Evolutionary conservation across 2,797 vertebrate genomes (phyloP).

Genomic region (Decapterus maruadsi): DNA sequence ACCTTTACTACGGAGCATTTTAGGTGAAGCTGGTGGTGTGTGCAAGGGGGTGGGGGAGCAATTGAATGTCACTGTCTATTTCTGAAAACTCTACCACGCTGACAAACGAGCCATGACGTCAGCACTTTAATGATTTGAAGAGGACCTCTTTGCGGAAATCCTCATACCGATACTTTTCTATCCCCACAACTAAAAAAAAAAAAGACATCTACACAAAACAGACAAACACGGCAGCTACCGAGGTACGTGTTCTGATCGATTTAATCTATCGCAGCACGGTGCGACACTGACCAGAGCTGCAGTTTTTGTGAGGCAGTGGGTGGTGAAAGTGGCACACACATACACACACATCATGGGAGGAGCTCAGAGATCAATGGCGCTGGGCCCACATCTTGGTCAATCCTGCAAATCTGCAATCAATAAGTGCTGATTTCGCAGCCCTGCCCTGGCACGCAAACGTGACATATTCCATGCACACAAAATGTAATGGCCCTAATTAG

Average conservation of each 20-base stretch:
- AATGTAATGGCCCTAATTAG: slow-evolving; percentile 60
- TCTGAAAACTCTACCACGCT: slow-evolving; percentile 34
- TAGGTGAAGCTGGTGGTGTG: slow-evolving; percentile 27
- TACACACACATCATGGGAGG: not conserved
- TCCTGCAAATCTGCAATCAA: slow-evolving; percentile 62
- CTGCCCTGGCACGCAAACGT: slow-evolving; percentile 45
- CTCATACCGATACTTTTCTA: slow-evolving; percentile 20
- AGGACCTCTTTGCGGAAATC: slow-evolving; percentile 10
- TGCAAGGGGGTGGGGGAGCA: not conserved
- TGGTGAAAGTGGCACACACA: slow-evolving; percentile 21
- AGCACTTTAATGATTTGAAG: slow-evolving; percentile 51
- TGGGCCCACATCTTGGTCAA: slow-evolving; percentile 41
- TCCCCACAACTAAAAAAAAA: too few relatives aligned
- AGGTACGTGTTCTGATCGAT: slow-evolving; percentile 4
- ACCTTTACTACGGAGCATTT: slow-evolving; percentile 22
- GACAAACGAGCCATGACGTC: slow-evolving; percentile 47
- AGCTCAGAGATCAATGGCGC: slow-evolving; percentile 49
- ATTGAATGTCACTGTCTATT: slow-evolving; percentile 57
- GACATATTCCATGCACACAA: slow-evolving; percentile 43
- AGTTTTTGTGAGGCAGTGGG: slow-evolving; percentile 19
- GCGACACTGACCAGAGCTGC: not conserved
- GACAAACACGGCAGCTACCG: not conserved
- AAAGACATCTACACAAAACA: slow-evolving; percentile 17
- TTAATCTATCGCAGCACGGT: not conserved
- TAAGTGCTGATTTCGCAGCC: slow-evolving; percentile 67